Percentiles rank a stretch among this genome's conserved stretches.
Evolutionary conservation across 2,113 vertebrate species (phyloP).

Genomic region (Pygoscelis antarcticus): DNA sequence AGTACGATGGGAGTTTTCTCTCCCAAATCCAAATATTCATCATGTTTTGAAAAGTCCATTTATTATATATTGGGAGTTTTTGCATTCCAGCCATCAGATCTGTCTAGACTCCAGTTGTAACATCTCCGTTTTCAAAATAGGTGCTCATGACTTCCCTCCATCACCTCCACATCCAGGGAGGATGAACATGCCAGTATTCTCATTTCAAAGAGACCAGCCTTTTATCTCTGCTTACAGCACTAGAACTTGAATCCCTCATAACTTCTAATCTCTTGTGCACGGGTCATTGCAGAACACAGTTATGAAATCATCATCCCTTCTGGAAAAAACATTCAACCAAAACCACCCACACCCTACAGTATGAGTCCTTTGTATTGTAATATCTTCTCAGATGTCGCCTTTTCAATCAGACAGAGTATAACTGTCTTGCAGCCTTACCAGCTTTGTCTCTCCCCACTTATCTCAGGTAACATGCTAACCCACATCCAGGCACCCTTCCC

Average conservation of each 20-base stretch:
- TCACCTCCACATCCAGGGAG: neutral
- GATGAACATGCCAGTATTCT: neutral
- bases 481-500: rapidly evolving
- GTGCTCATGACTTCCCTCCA: neutral
- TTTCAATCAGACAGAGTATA: neutral
- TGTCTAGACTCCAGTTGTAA: neutral
- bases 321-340: neutral
- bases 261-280: neutral
- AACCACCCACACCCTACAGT: neutral
- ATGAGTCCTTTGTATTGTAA: neutral
- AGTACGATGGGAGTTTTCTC: neutral
- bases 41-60: neutral
- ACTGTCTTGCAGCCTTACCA: neutral
- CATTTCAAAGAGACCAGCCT: neutral
- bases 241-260: neutral
- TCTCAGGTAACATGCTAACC: neutral
- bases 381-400: neutral
- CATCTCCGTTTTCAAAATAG: neutral
- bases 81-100: neutral
- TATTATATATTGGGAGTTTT: neutral
- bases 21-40: neutral
- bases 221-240: neutral
- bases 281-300: neutral
- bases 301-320: neutral
- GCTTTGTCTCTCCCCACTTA: neutral